Percentiles rank a stretch among this genome's conserved stretches.
Conservation (phyloP, 2,888 invertebrate species). For the Euzophera pinguis region DNA sequence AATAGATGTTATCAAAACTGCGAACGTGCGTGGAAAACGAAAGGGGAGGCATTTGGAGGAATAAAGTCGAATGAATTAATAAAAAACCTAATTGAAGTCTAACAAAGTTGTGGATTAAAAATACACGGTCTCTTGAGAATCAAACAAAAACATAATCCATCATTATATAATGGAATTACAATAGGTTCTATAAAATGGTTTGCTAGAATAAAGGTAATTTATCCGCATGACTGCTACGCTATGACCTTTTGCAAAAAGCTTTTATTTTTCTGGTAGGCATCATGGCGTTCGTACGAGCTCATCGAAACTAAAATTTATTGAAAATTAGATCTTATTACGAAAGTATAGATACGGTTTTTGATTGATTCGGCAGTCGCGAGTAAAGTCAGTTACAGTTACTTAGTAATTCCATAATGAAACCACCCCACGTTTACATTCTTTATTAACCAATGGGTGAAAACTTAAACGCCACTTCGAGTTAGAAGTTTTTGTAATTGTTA, state of each 20-base stretch:
- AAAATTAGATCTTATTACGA: background rate
- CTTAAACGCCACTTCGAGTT: background rate
- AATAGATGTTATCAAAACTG: too few relatives aligned
- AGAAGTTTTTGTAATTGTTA: too few relatives aligned
- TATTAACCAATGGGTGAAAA: background rate
- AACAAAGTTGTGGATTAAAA: background rate
- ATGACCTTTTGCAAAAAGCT: background rate
- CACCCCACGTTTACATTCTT: background rate
- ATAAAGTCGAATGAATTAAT: background rate
- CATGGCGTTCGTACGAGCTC: background rate
- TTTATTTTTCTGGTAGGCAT: background rate
- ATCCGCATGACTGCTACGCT: background rate
- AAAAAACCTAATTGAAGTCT: background rate
- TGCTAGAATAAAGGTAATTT: background rate
- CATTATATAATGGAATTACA: slow-evolving; percentile 6
- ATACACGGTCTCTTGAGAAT: background rate
- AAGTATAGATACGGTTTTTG: background rate
- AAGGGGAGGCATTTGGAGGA: too few relatives aligned
- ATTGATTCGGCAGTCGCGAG: background rate
- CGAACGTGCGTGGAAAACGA: too few relatives aligned
- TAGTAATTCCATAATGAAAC: background rate
- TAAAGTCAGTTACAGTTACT: background rate
- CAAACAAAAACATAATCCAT: background rate
- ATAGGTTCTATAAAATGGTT: background rate
- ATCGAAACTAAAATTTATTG: background rate